These are phyloP conservation scores for Xenotilapia longispinis DNA, from an alignment of 2,113 vertebrate species.

Conservation along the genomic window DNA sequence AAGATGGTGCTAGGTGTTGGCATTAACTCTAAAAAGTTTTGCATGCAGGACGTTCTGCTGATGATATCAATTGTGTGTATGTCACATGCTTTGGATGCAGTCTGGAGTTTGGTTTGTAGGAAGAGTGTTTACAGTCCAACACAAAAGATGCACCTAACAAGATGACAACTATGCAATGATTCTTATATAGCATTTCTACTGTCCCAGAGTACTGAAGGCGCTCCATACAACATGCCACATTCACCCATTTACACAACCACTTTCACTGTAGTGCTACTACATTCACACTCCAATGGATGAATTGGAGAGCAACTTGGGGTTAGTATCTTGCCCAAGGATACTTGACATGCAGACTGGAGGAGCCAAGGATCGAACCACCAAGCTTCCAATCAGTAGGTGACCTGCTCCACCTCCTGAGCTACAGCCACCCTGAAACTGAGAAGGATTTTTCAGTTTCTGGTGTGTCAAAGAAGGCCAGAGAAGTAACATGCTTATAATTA, in stretches of 20 bases:
- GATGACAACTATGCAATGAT: not conserved
- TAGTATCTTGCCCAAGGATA: not conserved
- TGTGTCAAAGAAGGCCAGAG: not conserved
- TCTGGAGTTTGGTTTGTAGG: not conserved
- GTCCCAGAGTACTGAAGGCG: fast-evolving
- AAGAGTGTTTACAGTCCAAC: not conserved
- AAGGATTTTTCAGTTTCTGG: not conserved
- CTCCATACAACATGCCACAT: not conserved
- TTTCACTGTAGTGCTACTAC: not conserved
- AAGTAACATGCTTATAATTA: not conserved
- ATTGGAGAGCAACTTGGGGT: not conserved
- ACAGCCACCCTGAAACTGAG: not conserved
- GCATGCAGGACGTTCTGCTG: fast-evolving
- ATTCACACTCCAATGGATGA: not conserved
- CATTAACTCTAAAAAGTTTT: not conserved
- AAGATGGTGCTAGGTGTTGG: not conserved
- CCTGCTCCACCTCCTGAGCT: not conserved
- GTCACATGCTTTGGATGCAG: not conserved
- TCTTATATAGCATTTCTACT: not conserved
- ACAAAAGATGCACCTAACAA: not conserved
- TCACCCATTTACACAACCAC: not conserved
- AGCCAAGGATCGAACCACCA: not conserved
- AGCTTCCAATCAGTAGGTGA: not conserved
- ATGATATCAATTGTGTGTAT: not conserved
- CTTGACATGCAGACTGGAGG: not conserved